Base-by-base conservation (phyloP, 2,888 invertebrate genomes). In the Linnaemya tessellans region DNA sequence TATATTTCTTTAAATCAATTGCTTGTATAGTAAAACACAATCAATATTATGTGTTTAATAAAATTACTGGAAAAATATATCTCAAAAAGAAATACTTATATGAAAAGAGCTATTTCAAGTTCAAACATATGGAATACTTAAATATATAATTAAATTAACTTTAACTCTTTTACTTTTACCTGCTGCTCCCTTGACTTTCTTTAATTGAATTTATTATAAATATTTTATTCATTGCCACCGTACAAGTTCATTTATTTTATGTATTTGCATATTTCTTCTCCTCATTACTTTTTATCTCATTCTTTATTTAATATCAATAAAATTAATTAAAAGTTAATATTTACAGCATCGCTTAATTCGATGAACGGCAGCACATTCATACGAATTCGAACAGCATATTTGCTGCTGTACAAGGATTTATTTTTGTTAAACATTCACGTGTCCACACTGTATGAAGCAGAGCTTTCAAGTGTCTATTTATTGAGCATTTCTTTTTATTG, bases 311-410 rank as follows among this genome's bases (percentile, higher is more conserved):
- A 83, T 73, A 41, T 70, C 78, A 83, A 83, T 83, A 78, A 77
- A 83, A 67, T 83, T 83, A 83, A 78, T 83, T 77, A 65, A 83
- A 83, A 67, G 82, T 83, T 83, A 83, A 83, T 77, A 73, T 78
- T 78, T 71, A 73, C 78, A 77, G 30, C 49, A 71, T 77, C 78
- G 71, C 71, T 82, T 71, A 71, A 77, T 77, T 82, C 77, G 71
- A 70, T 46, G 56, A 38, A 35, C 64, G 77, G 49, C 15, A 38
- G 70, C 22, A 15, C 30, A 18, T 11, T 38, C 49, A 67, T 20
- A 5, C 22, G 30, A 30, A 22, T 20, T 46, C 70, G 46, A 54
- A 58, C 13, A 25, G 25, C 41, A 56, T 62, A 7, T 41, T 25
- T 62, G 60, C 35, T 67, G 67, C 22, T 13, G 1, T 8, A 15